A percentile compares a stretch with the other conserved stretches of the same genome.
Conservation (phyloP, 2,888 invertebrate genomes). For the Emesis furor region DNA sequence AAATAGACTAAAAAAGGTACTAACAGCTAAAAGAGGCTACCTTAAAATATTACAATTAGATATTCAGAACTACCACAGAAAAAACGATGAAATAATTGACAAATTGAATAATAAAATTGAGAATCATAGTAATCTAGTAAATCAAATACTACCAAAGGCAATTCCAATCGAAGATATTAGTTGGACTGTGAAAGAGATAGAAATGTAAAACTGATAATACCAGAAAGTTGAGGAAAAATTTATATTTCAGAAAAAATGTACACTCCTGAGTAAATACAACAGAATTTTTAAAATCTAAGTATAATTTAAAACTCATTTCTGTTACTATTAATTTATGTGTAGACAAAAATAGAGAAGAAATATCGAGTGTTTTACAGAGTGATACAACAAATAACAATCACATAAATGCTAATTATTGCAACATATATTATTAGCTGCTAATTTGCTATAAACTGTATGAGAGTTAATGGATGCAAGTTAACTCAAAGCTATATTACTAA, state of each 20-base stretch:
- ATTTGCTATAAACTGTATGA: slow-evolving; percentile 75
- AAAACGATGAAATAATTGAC: slow-evolving; percentile 84
- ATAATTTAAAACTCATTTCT: slow-evolving; percentile 83
- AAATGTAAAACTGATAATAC: slow-evolving; percentile 80
- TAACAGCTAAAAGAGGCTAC: slow-evolving; percentile 86
- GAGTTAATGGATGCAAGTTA: slow-evolving; percentile 30
- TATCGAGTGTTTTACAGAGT: slow-evolving; percentile 81
- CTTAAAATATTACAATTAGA: slow-evolving; percentile 87
- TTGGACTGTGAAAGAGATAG: slow-evolving; percentile 83
- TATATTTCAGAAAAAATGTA: slow-evolving; percentile 91
- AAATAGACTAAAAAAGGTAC: slow-evolving; percentile 83
- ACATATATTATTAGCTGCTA: slow-evolving; percentile 82
- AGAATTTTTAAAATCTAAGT: slow-evolving; percentile 84
- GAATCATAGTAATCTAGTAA: slow-evolving; percentile 81
- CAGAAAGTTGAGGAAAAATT: slow-evolving; percentile 86
- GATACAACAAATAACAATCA: slow-evolving; percentile 80
- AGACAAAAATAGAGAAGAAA: slow-evolving; percentile 87
- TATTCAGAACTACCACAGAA: slow-evolving; percentile 87
- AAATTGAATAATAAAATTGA: slow-evolving; percentile 84
- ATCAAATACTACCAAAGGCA: slow-evolving; percentile 76
- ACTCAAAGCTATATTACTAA: slow-evolving; percentile 29
- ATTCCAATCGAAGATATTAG: slow-evolving; percentile 79
- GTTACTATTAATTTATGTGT: slow-evolving; percentile 85
- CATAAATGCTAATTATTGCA: slow-evolving; percentile 79
- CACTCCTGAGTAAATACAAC: slow-evolving; percentile 91